These are phyloP conservation scores for Phorcus lineatus DNA, from an alignment of 2,888 invertebrate genomes.

Conservation along the genomic window DNA sequence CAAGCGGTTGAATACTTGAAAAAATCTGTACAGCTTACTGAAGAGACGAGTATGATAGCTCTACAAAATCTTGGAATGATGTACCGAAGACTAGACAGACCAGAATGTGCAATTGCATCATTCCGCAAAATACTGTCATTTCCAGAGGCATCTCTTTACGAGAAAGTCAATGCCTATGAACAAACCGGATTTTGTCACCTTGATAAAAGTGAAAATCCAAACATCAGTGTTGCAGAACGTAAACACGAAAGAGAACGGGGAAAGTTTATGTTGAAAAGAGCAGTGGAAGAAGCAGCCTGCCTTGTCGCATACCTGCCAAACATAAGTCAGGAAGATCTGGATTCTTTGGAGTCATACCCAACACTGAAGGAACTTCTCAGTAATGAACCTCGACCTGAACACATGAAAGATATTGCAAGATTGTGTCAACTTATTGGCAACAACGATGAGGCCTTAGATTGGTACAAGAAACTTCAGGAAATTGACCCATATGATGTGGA, in stretches of 20 bases:
- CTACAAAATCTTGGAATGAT: slow-evolving; percentile 20
- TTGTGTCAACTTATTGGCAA: not conserved
- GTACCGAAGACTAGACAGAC: slow-evolving; percentile 8
- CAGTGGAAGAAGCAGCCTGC: not conserved
- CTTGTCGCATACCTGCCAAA: not conserved
- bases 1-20: slow-evolving; percentile 14
- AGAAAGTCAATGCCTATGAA: slow-evolving; percentile 14
- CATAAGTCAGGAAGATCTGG: not conserved
- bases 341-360: not conserved
- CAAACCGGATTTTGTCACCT: not conserved
- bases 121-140: slow-evolving; percentile 9
- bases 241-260: not conserved
- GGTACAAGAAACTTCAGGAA: not conserved
- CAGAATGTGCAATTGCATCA: not conserved
- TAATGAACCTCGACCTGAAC: not conserved
- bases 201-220: not conserved
- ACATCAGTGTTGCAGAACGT: not conserved
- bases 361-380: not conserved
- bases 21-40: not conserved
- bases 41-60: not conserved
- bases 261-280: not conserved
- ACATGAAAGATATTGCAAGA: not conserved
- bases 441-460: not conserved
- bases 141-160: not conserved
- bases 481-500: not conserved